Conservation (phyloP, 2,113 vertebrate species). For the Amazona guildingii region DNA sequence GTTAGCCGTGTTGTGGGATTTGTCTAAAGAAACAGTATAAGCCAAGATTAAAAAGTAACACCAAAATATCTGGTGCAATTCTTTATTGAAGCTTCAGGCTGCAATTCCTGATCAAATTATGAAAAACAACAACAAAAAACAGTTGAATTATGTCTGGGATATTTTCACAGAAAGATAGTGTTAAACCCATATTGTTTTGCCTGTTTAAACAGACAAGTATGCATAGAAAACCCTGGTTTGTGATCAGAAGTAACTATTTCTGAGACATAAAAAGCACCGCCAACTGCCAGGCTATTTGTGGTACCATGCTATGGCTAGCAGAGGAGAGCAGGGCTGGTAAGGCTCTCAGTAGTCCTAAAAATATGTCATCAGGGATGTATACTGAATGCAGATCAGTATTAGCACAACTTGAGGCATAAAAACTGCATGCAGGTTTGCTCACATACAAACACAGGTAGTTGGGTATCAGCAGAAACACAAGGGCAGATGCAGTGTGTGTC, state of each 20-base stretch:
- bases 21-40: background rate
- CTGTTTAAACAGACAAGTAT: background rate
- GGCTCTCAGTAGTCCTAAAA: background rate
- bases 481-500: background rate
- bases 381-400: background rate
- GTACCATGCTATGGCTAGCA: background rate
- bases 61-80: background rate
- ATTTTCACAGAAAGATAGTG: background rate
- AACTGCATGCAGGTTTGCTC: fast-evolving
- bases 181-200: background rate
- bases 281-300: background rate
- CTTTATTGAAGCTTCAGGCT: background rate
- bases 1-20: background rate
- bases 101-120: background rate
- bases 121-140: background rate
- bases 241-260: background rate
- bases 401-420: background rate
- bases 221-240: background rate
- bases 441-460: fast-evolving
- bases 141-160: background rate
- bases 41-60: background rate
- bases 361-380: background rate
- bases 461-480: background rate
- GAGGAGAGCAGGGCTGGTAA: background rate
- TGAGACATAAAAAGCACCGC: background rate